Conservation (phyloP, 2,113 vertebrate genomes). For the Barnardius zonarius region DNA sequence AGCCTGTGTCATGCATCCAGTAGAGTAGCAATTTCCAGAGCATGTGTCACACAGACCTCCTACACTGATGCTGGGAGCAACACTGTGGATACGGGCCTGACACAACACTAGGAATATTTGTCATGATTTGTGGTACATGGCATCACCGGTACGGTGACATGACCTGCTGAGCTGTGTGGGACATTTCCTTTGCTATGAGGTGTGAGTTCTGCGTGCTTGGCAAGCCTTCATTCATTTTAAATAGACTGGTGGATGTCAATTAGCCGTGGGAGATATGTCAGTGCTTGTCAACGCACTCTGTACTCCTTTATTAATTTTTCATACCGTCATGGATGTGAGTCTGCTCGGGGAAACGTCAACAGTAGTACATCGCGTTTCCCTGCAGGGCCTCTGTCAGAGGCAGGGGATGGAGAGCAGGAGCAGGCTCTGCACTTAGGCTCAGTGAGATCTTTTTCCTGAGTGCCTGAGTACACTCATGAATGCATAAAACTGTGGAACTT, state of each 20-base stretch:
- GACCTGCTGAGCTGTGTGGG: background rate
- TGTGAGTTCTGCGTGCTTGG: background rate
- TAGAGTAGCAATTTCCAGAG: background rate
- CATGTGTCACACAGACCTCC: background rate
- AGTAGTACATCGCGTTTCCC: background rate
- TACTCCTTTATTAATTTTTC: slow-evolving; percentile 25
- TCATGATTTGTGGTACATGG: background rate
- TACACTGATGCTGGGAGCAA: background rate
- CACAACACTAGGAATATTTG: background rate
- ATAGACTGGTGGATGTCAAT: background rate
- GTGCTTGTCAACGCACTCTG: background rate
- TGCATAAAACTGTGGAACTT: background rate
- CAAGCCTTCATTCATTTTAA: slow-evolving; percentile 4
- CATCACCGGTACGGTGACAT: background rate
- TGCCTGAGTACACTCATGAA: background rate
- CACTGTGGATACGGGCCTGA: background rate
- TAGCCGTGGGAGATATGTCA: slow-evolving; percentile 6
- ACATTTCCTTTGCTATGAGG: background rate
- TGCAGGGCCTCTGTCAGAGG: background rate
- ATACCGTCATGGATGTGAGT: background rate
- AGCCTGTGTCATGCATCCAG: background rate
- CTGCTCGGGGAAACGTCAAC: background rate
- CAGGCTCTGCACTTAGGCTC: background rate
- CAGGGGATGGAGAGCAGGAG: background rate
- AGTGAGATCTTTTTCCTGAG: background rate